Conservation (phyloP, 2,113 vertebrate species). For the Callithrix jacchus region DNA sequence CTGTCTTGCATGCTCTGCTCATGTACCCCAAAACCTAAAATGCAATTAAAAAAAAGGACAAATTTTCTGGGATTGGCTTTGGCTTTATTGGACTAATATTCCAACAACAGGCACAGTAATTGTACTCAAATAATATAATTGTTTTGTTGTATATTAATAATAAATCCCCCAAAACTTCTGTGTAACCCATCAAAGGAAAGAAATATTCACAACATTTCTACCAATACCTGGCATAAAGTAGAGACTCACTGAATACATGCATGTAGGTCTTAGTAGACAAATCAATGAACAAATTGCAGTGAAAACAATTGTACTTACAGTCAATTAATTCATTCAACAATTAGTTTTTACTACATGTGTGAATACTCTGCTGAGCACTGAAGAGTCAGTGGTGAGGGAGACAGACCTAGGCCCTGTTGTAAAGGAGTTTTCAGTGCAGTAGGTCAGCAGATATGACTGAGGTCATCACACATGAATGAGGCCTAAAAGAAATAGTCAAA, state of each 20-base stretch:
- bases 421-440: not conserved
- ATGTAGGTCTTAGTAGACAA: not conserved
- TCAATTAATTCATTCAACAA: not conserved
- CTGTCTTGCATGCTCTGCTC: too few relatives aligned
- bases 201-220: not conserved
- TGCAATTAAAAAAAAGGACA: too few relatives aligned
- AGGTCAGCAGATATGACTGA: not conserved
- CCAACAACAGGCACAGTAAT: not conserved
- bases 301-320: not conserved
- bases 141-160: not conserved
- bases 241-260: not conserved
- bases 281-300: not conserved
- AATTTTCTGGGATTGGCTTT: not conserved
- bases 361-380: not conserved
- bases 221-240: not conserved
- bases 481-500: not conserved
- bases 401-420: not conserved
- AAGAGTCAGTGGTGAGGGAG: not conserved
- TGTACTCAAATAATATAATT: not conserved
- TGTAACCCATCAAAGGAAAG: not conserved
- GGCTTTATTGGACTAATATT: constrained; percentile 30
- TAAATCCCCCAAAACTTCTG: constrained; percentile 18
- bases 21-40: too few relatives aligned
- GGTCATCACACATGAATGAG: not conserved
- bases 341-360: not conserved